A percentile compares a stretch with the other conserved stretches of the same genome.
phyloP scores from a whole-genome alignment of 2,888 invertebrate species.

The Parthenolecanium corni region DNA sequence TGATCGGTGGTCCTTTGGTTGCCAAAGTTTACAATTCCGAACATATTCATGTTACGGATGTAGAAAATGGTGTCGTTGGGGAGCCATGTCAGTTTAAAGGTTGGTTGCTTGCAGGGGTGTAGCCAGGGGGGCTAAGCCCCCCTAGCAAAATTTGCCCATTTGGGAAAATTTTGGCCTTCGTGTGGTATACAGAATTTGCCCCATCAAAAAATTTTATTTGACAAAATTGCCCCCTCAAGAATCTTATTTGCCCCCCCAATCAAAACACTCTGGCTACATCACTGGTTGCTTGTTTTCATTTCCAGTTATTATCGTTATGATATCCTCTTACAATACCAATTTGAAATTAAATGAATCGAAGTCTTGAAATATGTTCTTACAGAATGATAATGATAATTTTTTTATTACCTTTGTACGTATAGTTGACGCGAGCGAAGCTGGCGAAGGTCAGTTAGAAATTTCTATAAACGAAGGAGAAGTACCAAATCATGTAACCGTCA shows the following conservation, averaged over 20 bases:
- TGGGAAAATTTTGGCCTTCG: too few species aligned
- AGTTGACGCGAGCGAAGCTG: constrained; percentile 97
- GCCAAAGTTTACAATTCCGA: constrained; percentile 92
- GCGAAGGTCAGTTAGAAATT: constrained; percentile 97
- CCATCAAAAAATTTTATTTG: too few species aligned
- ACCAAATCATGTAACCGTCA: constrained; percentile 91
- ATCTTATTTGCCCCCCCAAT: too few species aligned
- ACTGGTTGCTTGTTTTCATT: neutral
- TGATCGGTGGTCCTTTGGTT: constrained; percentile 78
- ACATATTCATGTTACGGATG: constrained; percentile 85
- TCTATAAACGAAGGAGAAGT: constrained; percentile 98
- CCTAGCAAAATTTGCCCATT: too few species aligned
- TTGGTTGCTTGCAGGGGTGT: constrained; percentile 42
- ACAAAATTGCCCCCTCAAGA: too few species aligned
- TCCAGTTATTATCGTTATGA: neutral
- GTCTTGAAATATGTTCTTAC: too few species aligned
- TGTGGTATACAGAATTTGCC: too few species aligned
- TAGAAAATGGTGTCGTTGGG: constrained; percentile 85
- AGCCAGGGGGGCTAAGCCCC: too few species aligned
- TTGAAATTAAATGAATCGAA: too few species aligned
- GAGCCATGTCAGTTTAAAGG: constrained; percentile 94
- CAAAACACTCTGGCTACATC: too few species aligned
- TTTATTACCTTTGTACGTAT: constrained; percentile 37
- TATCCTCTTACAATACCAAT: neutral
- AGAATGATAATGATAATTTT: constrained; percentile 7